Evolutionary conservation across 2,113 vertebrate genomes (phyloP).

Genomic region (Aptenodytes patagonicus): DNA sequence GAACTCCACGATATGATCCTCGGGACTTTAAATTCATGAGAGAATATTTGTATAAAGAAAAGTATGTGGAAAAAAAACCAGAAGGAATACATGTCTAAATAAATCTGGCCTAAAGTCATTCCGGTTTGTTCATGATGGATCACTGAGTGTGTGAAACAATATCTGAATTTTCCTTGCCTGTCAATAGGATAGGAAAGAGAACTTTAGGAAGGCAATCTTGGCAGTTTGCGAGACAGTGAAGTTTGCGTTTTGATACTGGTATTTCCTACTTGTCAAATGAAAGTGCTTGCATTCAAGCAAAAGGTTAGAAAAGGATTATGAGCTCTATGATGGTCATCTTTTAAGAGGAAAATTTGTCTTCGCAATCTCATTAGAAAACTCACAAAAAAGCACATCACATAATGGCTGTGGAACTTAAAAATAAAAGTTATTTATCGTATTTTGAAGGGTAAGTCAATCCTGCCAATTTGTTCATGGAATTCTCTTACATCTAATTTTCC

Average conservation of each 20-base stretch:
- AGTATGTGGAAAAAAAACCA: background rate
- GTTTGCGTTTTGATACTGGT: background rate
- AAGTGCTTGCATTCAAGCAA: background rate
- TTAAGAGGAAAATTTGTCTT: background rate
- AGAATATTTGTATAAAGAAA: background rate
- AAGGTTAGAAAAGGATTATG: background rate
- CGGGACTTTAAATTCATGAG: background rate
- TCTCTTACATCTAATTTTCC: background rate
- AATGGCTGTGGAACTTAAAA: background rate
- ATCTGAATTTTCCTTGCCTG: background rate
- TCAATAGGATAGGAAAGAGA: background rate
- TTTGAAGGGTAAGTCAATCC: background rate
- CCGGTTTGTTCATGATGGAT: background rate
- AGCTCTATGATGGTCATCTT: background rate
- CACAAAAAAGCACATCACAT: background rate
- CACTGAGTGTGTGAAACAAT: background rate
- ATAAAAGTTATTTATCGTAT: background rate
- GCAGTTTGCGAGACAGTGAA: background rate
- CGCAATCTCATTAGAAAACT: background rate
- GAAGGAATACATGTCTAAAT: accelerated
- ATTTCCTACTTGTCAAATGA: background rate
- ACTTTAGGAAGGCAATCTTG: background rate
- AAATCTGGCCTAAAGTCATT: background rate
- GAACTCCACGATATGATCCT: background rate
- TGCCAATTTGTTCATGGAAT: background rate